These are phyloP conservation scores for Crypturellus tataupa DNA, from an alignment of 2,797 vertebrate genomes.

Conservation along the genomic window DNA sequence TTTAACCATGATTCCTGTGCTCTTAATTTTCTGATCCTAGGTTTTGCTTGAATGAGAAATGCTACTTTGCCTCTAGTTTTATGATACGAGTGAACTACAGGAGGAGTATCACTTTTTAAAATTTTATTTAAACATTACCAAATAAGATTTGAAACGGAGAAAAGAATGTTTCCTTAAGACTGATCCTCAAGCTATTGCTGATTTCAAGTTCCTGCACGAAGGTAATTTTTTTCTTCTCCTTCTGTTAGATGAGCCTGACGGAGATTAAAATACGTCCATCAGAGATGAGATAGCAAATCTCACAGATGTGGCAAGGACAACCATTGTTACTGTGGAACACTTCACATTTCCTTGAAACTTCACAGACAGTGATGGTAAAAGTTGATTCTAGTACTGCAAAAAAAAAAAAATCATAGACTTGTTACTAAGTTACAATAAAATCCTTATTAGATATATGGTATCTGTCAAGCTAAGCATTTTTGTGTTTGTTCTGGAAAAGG, in stretches of 20 bases:
- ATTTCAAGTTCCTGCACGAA: background rate
- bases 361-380: background rate
- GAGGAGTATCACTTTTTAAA: background rate
- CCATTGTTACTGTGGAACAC: background rate
- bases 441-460: background rate
- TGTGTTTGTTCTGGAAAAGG: background rate
- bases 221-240: background rate
- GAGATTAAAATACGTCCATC: slow-evolving; percentile 12
- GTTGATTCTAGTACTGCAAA: background rate
- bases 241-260: background rate
- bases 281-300: slow-evolving; percentile 15
- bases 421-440: background rate
- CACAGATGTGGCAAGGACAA: background rate
- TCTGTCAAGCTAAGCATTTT: background rate
- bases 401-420: background rate
- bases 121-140: background rate
- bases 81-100: fast-evolving
- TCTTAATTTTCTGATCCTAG: background rate
- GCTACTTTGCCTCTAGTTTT: background rate
- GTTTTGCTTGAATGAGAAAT: background rate
- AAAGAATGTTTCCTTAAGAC: background rate
- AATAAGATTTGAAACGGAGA: background rate
- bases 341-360: background rate
- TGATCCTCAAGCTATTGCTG: background rate
- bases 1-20: background rate